phyloP scores from a whole-genome alignment of 2,113 vertebrate species.

The Glaucomys volans region DNA sequence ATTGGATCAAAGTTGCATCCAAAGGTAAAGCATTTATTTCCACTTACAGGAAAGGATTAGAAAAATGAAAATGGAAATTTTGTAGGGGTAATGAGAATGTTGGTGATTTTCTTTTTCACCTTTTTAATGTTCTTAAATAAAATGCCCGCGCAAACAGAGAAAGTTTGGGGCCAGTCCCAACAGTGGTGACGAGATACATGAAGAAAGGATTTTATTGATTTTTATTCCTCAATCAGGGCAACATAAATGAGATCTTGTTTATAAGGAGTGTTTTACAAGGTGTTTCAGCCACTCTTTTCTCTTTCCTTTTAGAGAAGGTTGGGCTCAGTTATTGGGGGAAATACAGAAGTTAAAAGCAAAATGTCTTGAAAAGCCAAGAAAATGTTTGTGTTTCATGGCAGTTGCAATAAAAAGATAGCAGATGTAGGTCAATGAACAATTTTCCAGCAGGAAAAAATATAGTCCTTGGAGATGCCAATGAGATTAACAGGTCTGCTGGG shows the following conservation, averaged over 20 bases:
- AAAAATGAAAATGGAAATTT: conserved; percentile 50
- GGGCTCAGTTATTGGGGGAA: background rate
- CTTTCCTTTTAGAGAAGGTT: conserved; percentile 16
- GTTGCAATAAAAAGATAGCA: background rate
- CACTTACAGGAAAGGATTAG: conserved; percentile 31
- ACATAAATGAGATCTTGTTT: conserved; percentile 33
- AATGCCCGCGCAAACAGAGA: background rate
- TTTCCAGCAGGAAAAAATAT: conserved; percentile 7
- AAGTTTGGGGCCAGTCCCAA: background rate
- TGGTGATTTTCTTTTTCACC: background rate
- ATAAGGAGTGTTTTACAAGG: background rate
- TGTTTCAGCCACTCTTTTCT: background rate
- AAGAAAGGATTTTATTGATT: conserved; percentile 25
- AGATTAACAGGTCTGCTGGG: background rate
- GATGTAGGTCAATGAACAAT: conserved; percentile 8
- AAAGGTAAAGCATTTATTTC: conserved; percentile 24
- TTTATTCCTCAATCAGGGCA: background rate
- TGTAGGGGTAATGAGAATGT: background rate
- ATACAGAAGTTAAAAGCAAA: conserved; percentile 38
- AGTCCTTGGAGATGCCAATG: background rate
- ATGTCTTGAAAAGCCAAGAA: conserved; percentile 18
- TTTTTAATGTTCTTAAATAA: conserved; percentile 26
- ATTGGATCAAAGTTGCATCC: background rate
- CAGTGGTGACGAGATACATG: background rate
- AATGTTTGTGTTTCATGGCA: conserved; percentile 54